Evolutionary conservation across 2,797 vertebrate species (phyloP).

Genomic region (Peromyscus eremicus): DNA sequence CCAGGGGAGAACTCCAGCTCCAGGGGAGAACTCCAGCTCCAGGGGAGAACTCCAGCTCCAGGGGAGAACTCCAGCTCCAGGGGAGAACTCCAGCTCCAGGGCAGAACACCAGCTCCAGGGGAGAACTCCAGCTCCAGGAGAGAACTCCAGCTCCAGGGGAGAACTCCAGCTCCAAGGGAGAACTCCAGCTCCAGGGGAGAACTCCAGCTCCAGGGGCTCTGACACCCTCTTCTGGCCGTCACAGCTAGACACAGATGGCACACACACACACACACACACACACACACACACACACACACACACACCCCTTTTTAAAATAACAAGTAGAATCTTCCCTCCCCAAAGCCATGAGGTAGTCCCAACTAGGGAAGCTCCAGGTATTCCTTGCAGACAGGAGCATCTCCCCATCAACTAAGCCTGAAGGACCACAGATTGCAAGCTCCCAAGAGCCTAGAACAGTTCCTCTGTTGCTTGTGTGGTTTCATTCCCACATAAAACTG

Average conservation of each 20-base stretch:
- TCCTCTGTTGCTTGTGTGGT: background rate
- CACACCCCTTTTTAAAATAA: background rate
- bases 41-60: background rate
- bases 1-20: background rate
- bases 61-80: background rate
- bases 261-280: background rate
- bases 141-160: background rate
- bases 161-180: background rate
- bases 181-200: background rate
- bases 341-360: background rate
- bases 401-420: background rate
- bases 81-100: background rate
- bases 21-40: background rate
- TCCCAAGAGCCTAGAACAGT: background rate
- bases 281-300: background rate
- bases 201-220: background rate
- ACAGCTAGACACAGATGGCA: background rate
- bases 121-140: background rate
- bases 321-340: background rate
- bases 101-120: background rate
- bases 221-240: background rate
- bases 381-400: background rate
- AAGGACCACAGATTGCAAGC: background rate
- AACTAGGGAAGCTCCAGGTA: background rate
- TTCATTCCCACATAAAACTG: conserved; percentile 47